phyloP scores from a whole-genome alignment of 2,113 vertebrate species.

The Perca schrenkii region DNA sequence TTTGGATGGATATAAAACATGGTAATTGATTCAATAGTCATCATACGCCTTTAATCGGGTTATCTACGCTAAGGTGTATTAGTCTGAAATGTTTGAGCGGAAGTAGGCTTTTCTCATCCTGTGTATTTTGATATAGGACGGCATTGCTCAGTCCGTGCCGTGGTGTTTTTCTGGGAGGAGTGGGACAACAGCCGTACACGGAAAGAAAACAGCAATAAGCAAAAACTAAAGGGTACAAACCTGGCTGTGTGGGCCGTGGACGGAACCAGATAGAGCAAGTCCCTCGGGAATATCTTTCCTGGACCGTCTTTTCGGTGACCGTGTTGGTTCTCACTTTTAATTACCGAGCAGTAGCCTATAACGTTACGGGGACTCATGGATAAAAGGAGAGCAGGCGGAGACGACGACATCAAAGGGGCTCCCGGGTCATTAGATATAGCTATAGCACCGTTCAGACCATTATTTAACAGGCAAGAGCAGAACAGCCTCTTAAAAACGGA shows the following conservation, averaged over 20 bases:
- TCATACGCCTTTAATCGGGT: background rate
- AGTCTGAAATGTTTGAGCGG: conserved; percentile 7
- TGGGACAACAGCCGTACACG: conserved; percentile 7
- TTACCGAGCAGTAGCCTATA: conserved; percentile 7
- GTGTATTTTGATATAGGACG: background rate
- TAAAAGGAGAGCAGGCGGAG: conserved; percentile 23
- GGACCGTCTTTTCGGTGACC: background rate
- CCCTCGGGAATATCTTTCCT: background rate
- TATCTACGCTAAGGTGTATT: background rate
- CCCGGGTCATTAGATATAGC: conserved; percentile 32
- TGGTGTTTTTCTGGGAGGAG: conserved; percentile 33
- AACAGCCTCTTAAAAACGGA: background rate
- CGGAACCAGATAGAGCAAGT: conserved; percentile 12
- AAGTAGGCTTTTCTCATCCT: background rate
- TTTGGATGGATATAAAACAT: background rate
- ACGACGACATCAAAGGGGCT: conserved; percentile 27
- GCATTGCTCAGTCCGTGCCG: background rate
- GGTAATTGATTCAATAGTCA: too few species aligned
- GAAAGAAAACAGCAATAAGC: conserved; percentile 12
- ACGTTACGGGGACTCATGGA: conserved; percentile 20
- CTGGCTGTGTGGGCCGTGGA: conserved; percentile 2
- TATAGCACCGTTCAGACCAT: background rate
- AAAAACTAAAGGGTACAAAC: conserved; percentile 2
- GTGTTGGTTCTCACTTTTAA: conserved; percentile 26
- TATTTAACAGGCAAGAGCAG: background rate